Conservation (phyloP, 2,888 invertebrate genomes). For the Orchesellides sinensis region DNA sequence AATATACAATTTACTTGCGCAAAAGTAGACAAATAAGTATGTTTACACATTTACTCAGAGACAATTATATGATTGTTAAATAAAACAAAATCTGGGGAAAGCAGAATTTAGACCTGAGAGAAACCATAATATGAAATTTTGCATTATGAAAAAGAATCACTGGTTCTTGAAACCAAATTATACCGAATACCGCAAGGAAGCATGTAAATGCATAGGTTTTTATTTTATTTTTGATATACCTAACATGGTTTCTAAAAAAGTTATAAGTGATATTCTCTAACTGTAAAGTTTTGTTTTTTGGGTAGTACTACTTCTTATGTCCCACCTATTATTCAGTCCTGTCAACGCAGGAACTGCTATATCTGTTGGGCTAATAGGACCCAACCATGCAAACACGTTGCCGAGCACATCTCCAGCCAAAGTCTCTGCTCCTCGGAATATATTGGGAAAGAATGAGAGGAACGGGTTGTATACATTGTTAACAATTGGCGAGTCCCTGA, state of each 20-base stretch:
- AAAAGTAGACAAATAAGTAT: too few species aligned
- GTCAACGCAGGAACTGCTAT: not conserved
- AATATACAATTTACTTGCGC: too few species aligned
- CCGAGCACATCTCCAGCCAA: slow-evolving; percentile 36
- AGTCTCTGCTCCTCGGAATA: slow-evolving; percentile 46
- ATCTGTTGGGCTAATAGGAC: slow-evolving; percentile 40
- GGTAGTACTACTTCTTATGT: slow-evolving; percentile 21
- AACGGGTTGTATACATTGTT: slow-evolving; percentile 64
- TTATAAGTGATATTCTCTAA: not conserved
- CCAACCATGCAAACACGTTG: slow-evolving; percentile 60
- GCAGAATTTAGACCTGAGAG: too few species aligned
- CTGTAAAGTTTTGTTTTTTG: not conserved
- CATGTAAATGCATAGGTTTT: not conserved
- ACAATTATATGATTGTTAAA: too few species aligned
- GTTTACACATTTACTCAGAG: too few species aligned
- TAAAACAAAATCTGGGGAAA: too few species aligned
- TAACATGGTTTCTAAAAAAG: not conserved
- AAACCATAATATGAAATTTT: too few species aligned
- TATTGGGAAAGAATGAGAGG: slow-evolving; percentile 70
- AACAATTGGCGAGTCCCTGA: slow-evolving; percentile 53
- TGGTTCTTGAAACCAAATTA: not conserved
- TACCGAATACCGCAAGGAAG: not conserved
- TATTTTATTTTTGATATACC: not conserved
- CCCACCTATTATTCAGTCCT: slow-evolving; percentile 21
- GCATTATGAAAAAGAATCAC: too few species aligned